Base-by-base conservation (phyloP, 2,888 invertebrate genomes). In the Lathronympha strigana region DNA sequence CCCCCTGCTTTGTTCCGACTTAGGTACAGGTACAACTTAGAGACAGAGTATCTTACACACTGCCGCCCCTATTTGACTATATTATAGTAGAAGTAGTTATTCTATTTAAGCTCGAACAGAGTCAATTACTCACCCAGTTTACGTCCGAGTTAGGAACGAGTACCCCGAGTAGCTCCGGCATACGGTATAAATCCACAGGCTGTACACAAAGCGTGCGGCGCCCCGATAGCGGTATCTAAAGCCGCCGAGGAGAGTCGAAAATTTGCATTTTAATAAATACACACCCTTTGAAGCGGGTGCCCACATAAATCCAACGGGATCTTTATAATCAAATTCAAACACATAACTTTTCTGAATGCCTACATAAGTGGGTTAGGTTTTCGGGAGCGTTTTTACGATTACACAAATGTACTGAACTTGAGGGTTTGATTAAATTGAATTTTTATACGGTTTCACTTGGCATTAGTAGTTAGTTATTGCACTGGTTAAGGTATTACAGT, bases 221-320 rank as follows among this genome's bases (percentile, higher is more conserved):
- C 76, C 76, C 87, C 79, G 92, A 92, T 92, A 92, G 89, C 86
- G 73, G 84, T 88, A 89, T 88, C 90, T 88, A 88, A 87, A 86
- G 87, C 88, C 82, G 75, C 77, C 75, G 84, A 81, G 85, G 82
- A 87, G 85, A 77, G 79, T 76, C 77, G 84, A 84, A 88, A 92
- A 92, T 92, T 92, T 88, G 92, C 92, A 92, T 92, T 92, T 92
- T 92, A 92, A 92, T 92, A 92, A 92, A 92, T 92, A 92, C 85
- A 91, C 92, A 92, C 92, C 91, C 92, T 90, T 92, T 90, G 83
- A 83, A 88, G 82, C 81, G 82, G 86, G 63, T 63, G 57, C 64
- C 87, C 83, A 83, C 84, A 88, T 91, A 90, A 92, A 91, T 92
- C 85, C 82, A 73, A 72, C 69, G 76, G 87, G 86, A 90, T 89